Base-by-base conservation (phyloP, 1,140 invertebrate species). In the Ditylenchus dipsaci region DNA sequence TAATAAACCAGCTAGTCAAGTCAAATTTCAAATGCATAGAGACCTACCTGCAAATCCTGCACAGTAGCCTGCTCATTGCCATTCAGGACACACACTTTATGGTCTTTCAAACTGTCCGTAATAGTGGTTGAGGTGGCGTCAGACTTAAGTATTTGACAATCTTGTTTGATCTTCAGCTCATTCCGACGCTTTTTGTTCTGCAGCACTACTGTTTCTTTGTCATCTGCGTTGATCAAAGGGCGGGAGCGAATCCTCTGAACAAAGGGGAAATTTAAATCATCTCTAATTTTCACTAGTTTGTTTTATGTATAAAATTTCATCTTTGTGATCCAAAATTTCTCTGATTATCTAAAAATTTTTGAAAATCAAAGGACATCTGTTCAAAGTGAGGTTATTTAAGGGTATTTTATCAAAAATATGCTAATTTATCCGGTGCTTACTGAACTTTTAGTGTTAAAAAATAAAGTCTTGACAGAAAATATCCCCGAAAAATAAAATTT, bases 41-140 rank as follows among this genome's bases (percentile, higher is more conserved):
- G 23, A 45, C n/a, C n/a, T 53, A 21, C 23, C 15, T 53, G 69
- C n/a, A 73, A 63, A 21, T 72, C 61, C 23, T 70, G 67, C 13
- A 43, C 38, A 13, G 60, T 63, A 38, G 17, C 33, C 15, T 26
- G 42, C n/a, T 57, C 73, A 33, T 63, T 49, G 17, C 29, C 63
- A 42, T 74, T 61, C 5, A 77, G 23, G 17, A 77, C 76, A 56
- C 71, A 72, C 43, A 71, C 69, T 60, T 71, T 71, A 7, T 45
- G 19, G n/a, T 49, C 47, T 38, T 43, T 59, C 26, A 71, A 33
- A n/a, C 17, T 49, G 23, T 71, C 67, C 26, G 53, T 45, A 15
- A 71, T 26, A 8, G n/a, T 21, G n/a, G 38, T 58, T 38, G 23
- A 62, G 19, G 19, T 49, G 26, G 26, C 23, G 19, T 47, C 11